Percentiles rank a stretch among this genome's conserved stretches.
These are phyloP conservation scores for Hypothenemus hampei DNA, from an alignment of 1,140 invertebrate species.

Conservation along the genomic window DNA sequence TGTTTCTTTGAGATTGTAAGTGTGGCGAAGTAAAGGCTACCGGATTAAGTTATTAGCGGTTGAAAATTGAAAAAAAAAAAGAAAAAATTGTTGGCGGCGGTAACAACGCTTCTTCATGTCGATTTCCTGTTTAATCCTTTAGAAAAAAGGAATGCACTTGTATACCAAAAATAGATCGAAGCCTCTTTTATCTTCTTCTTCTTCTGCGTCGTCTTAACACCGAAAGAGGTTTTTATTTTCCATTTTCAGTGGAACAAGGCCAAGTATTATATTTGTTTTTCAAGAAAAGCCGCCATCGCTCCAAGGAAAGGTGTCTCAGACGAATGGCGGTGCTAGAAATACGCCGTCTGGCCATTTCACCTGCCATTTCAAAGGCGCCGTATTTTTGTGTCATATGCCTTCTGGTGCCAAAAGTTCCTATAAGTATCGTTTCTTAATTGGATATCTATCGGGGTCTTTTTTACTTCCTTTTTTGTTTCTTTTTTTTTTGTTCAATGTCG, in stretches of 20 bases:
- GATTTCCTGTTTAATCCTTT: too few relatives aligned
- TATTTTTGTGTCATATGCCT: slow-evolving; percentile 4
- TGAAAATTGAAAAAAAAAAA: too few relatives aligned
- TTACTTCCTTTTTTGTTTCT: too few relatives aligned
- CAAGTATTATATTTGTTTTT: slow-evolving; percentile 17
- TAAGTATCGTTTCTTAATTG: background rate
- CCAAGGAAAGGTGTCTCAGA: slow-evolving; percentile 9
- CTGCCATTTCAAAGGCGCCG: slow-evolving; percentile 15
- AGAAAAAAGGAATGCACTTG: background rate
- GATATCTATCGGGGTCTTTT: background rate
- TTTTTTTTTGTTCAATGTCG: too few relatives aligned
- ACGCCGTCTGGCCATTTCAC: slow-evolving; percentile 8
- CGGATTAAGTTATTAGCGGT: slow-evolving; percentile 6
- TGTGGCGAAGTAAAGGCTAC: background rate
- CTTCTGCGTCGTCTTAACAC: background rate
- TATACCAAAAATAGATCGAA: background rate
- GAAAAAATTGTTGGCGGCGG: background rate
- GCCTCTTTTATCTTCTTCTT: background rate
- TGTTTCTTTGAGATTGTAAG: slow-evolving; percentile 3
- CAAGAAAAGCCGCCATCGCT: slow-evolving; percentile 1
- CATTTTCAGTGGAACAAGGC: slow-evolving; percentile 16
- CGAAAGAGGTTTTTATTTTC: background rate
- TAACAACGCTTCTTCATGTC: background rate
- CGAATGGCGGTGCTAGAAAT: slow-evolving; percentile 17
- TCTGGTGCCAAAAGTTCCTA: slow-evolving; percentile 1